A percentile compares a stretch with the other conserved stretches of the same genome.
These are phyloP conservation scores for Tipula unca DNA, from an alignment of 2,888 invertebrate species.

Conservation along the genomic window DNA sequence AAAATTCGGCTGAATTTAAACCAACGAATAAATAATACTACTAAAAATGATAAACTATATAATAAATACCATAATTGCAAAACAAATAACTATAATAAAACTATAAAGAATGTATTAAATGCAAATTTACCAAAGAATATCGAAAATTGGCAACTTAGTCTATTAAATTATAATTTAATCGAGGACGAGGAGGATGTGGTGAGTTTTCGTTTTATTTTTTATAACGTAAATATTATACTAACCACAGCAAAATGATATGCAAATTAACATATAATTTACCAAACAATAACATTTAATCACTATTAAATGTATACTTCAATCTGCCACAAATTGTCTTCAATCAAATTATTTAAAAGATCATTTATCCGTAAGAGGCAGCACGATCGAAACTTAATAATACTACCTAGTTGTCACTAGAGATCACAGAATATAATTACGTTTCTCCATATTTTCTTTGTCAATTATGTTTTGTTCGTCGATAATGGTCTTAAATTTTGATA, in stretches of 20 bases:
- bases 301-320: no score
- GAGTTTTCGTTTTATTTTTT: conserved; percentile 28
- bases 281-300: no score
- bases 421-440: no score
- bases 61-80: background rate
- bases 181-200: conserved; percentile 44
- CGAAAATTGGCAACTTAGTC: conserved; percentile 37
- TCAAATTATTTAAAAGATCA: no score
- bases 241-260: background rate
- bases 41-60: background rate
- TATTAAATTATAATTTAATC: conserved; percentile 35
- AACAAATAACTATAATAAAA: background rate
- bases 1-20: background rate
- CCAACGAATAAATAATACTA: background rate
- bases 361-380: no score
- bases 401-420: no score
- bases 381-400: no score
- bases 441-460: no score
- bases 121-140: conserved; percentile 31
- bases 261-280: background rate
- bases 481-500: no score
- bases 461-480: no score
- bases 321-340: no score
- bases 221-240: background rate
- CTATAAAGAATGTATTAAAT: background rate